Conservation (phyloP, 2,113 vertebrate species). For the Epinephelus lanceolatus region DNA sequence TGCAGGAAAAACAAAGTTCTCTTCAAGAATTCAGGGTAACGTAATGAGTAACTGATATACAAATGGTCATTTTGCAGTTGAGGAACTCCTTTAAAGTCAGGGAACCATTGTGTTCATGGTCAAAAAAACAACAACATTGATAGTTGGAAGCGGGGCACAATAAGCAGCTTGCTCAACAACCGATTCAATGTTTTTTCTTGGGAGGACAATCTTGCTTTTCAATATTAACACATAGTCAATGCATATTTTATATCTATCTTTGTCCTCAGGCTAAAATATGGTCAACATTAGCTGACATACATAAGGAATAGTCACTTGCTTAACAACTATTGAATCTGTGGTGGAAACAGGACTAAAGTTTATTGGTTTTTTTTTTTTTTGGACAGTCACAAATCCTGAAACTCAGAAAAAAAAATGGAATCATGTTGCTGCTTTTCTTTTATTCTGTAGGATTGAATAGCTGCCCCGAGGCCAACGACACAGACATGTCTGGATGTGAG, state of each 20-base stretch:
- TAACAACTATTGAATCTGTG: not conserved
- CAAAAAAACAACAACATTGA: too few relatives aligned
- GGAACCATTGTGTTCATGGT: too few relatives aligned
- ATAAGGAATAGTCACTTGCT: not conserved
- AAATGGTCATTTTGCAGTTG: too few relatives aligned
- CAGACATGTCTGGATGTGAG: constrained; percentile 29
- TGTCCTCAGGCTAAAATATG: not conserved
- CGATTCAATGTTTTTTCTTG: not conserved
- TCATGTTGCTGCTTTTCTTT: constrained; percentile 20
- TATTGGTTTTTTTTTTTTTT: too few relatives aligned
- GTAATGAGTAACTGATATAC: too few relatives aligned
- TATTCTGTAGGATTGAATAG: constrained; percentile 21
- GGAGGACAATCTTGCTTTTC: not conserved
- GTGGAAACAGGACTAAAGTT: not conserved
- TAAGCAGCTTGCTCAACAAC: not conserved
- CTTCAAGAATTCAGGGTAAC: too few relatives aligned
- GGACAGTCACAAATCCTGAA: constrained; percentile 7
- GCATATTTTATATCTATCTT: not conserved
- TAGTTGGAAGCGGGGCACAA: not conserved
- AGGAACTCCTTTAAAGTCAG: too few relatives aligned
- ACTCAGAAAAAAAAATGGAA: constrained; percentile 10
- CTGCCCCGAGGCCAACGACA: constrained; percentile 23
- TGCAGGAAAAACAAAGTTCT: too few relatives aligned
- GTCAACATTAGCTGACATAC: not conserved
- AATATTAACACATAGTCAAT: not conserved